Conservation (phyloP, 2,888 invertebrate species). For the Pristionchus japonicus region DNA sequence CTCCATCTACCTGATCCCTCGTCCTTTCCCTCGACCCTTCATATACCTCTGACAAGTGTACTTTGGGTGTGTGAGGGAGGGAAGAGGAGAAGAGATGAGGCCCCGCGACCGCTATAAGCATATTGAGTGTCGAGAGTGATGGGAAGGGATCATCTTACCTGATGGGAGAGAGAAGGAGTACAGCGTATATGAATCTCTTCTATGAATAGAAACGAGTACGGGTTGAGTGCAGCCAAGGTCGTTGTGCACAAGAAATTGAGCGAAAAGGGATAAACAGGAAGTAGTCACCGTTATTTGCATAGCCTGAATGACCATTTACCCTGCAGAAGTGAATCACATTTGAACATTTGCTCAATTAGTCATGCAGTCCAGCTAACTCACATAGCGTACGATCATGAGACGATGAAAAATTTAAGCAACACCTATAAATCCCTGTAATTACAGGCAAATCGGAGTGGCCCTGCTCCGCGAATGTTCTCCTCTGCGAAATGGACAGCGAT, state of each 20-base stretch:
- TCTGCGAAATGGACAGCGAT: conserved; percentile 59
- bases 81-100: not conserved
- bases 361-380: too few species aligned
- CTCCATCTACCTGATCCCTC: not conserved
- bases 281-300: too few species aligned
- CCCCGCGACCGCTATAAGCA: not conserved
- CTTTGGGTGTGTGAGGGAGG: conserved; percentile 11
- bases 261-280: not conserved
- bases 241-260: not conserved
- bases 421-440: not conserved
- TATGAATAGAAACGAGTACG: conserved; percentile 8
- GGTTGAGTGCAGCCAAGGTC: not conserved
- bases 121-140: conserved; percentile 42
- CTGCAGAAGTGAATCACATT: too few species aligned
- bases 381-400: too few species aligned
- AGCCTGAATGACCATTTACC: too few species aligned
- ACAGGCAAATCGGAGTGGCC: conserved; percentile 62
- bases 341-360: too few species aligned
- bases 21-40: not conserved
- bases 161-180: not conserved
- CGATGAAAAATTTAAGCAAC: too few species aligned
- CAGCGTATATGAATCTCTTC: not conserved
- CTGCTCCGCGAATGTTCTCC: conserved; percentile 59
- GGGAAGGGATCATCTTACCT: conserved; percentile 31
- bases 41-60: conserved; percentile 37